phyloP scores from a whole-genome alignment of 2,797 vertebrate genomes.

The Halcyon smyrnensis region DNA sequence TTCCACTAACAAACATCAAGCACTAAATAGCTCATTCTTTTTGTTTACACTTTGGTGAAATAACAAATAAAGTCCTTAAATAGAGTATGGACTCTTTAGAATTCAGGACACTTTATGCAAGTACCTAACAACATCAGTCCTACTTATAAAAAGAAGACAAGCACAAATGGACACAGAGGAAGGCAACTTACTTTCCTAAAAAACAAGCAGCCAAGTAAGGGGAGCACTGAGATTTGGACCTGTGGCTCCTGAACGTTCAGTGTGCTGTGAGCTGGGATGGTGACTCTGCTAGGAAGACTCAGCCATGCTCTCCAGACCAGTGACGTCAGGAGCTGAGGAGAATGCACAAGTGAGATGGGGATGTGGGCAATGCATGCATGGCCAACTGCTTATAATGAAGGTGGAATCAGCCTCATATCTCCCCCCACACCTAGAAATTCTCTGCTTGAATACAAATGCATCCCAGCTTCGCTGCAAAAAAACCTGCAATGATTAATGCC shows the following conservation, averaged over 20 bases:
- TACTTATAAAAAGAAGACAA: background rate
- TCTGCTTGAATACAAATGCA: conserved; percentile 43
- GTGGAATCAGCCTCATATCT: background rate
- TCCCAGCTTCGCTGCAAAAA: background rate
- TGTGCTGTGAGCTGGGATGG: background rate
- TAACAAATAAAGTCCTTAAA: background rate
- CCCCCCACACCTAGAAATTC: background rate
- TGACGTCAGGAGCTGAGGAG: background rate
- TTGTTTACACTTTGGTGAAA: conserved; percentile 13
- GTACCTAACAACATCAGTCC: background rate
- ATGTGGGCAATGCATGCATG: fast-evolving
- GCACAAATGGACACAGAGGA: background rate
- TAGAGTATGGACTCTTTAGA: background rate
- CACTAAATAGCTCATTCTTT: conserved; percentile 15
- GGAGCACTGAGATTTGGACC: background rate
- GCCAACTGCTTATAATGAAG: fast-evolving
- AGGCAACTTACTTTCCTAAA: background rate
- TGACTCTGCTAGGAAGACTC: background rate
- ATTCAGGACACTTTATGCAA: background rate
- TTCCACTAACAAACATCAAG: background rate
- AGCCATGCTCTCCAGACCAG: fast-evolving
- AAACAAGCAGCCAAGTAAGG: background rate
- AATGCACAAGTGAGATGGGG: background rate
- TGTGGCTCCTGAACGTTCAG: fast-evolving
- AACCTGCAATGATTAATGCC: background rate